Base-by-base conservation (phyloP, 2,888 invertebrate species). In the Sicus ferrugineus region DNA sequence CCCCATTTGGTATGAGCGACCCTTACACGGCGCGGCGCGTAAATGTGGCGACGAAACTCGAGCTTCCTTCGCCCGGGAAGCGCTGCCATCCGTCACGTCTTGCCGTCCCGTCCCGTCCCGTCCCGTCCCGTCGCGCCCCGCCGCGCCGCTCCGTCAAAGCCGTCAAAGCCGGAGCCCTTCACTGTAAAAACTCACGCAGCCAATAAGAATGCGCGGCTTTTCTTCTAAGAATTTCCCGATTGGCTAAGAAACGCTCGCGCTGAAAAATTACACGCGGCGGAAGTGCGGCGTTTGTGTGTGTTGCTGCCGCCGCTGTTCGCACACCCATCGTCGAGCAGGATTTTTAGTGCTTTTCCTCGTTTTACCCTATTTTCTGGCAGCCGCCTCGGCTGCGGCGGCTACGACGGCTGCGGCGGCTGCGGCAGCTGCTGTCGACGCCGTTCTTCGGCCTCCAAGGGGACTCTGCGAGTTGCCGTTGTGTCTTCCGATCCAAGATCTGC, bases 211-310 rank as follows among this genome's bases (percentile, higher is more conserved):
- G 23, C 65, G 38, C 34, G 21, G 19, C 26, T 34, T 54, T 65
- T 65, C 65, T 54, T 34, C 34, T 21, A 65, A 65, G 52, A 65
- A 54, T 65, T 65, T 38, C 38, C 54, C 54, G 65, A 65, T 65
- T 65, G 65, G 65, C 54, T 65, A 65, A 65, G 65, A 65, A 65
- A 31, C 48, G 63, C 19, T n/a, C 31, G n/a, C 26, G 64, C 16
- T 21, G 46, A 52, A 65, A 65, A 65, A 65, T 26, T 52, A 14
- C n/a, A 23, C 54, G 65, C 65, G 38, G 34, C 65, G 64, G 48
- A 62, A 46, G 11, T 62, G 62, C 31, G 46, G 62, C 28, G 46
- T 28, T 62, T 61, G 30, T 38, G 34, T 9, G 16, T 26, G n/a
- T 21, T 34, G 2, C 23, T 59, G 58, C 21, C 31, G 58, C 30